Evolutionary conservation across 1,140 invertebrate species (phyloP), one percentile per base, ranked within the genome.

Genomic region (Conus betulinus): DNA sequence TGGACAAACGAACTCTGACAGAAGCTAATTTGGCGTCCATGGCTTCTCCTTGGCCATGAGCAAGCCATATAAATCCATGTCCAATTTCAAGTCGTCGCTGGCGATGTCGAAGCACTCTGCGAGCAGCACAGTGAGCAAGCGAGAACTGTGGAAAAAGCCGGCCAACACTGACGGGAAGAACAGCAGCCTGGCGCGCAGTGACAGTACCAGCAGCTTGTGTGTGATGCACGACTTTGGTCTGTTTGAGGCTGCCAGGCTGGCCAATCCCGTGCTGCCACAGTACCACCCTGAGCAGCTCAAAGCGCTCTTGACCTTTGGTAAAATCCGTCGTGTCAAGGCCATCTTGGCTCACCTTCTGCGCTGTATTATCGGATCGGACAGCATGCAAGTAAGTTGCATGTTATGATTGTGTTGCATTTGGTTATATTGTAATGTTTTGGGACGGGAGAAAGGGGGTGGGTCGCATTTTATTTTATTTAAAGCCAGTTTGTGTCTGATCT

Each of bases 271-370:
- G n/a, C 95, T 99, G 89, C 99, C 99, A 0, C 99, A 99, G 93
- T 99, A 99, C 95, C 99, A 99, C 96, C 99, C 99, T 0, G 99
- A 99, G 94, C 99, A 99, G 93, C 95, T 99, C 5, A 99, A 99
- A 97, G 99, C 99, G 94, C 95, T 99, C n/a, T 96, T 99, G 0
- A 99, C 99, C 95, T 99, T 98, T 88, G 99, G 99, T 0, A 99
- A 99, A 96, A 99, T 94, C 20, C 85, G 91, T 57, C 78, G 94
- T 97, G 99, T 99, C 0, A 99, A 99, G 95, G 99, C 99, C 0
- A 99, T 99, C 89, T 96, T 99, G 67, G 97, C 98, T 5, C 99
- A 99, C 96, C 96, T 99, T 71, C 98, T 99, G 20, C 97, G 96
- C n/a, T 95, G 95, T 86, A 94, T 95, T 57, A 91, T 92, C 84